Conservation (phyloP, 1,140 invertebrate genomes). For the Homarus americanus region DNA sequence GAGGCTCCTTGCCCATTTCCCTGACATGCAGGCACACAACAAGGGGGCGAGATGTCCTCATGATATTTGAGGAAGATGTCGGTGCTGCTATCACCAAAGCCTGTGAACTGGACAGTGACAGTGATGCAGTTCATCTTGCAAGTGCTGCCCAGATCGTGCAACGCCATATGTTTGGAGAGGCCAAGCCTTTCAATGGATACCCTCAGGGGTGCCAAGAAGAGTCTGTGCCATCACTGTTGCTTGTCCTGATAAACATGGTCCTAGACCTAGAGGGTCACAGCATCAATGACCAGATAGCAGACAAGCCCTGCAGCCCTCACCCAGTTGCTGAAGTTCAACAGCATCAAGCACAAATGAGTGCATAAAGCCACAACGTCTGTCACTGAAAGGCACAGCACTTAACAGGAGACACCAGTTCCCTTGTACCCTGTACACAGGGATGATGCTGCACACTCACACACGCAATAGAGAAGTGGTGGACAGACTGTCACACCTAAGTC, state of each 20-base stretch:
- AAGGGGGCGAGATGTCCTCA: constrained; percentile 58
- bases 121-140: constrained; percentile 48
- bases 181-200: constrained; percentile 44
- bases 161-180: constrained; percentile 45
- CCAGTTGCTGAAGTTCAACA: constrained; percentile 48
- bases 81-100: constrained; percentile 55
- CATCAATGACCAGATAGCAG: no score
- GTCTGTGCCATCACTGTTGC: constrained; percentile 25
- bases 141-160: constrained; percentile 6
- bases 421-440: no score
- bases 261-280: no score
- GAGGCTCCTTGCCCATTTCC: constrained; percentile 38
- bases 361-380: constrained; percentile 3
- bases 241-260: constrained; percentile 37
- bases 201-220: constrained; percentile 37
- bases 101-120: constrained; percentile 48
- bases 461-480: no score
- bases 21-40: constrained; percentile 31
- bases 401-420: constrained; percentile 8
- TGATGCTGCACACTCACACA: no score
- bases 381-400: constrained; percentile 32
- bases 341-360: constrained; percentile 36
- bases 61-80: constrained; percentile 47
- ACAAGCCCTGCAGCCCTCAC: background rate
- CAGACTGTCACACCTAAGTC: no score